Conservation (phyloP, 2,888 invertebrate genomes). For the Agriopis marginaria region DNA sequence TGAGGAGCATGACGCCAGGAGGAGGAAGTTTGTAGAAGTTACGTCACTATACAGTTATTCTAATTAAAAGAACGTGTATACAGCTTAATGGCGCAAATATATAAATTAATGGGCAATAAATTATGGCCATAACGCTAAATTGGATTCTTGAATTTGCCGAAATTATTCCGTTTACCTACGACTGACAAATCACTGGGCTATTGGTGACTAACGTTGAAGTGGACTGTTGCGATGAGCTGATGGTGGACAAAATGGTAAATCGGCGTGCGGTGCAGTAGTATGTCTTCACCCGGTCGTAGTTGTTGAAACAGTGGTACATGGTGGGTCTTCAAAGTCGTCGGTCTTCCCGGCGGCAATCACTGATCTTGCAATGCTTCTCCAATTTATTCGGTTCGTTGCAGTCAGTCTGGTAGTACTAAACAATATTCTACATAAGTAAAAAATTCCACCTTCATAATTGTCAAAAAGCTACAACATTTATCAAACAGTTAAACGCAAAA, state of each 20-base stretch:
- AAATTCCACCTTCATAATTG: too few relatives aligned
- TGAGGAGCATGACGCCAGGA: too few relatives aligned
- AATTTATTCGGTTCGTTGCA: too few relatives aligned
- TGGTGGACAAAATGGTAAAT: too few relatives aligned
- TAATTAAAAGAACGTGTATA: conserved; percentile 20
- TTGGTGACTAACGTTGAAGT: conserved; percentile 2
- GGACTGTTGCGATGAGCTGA: neutral
- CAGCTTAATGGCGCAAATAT: conserved; percentile 28
- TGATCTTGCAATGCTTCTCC: too few relatives aligned
- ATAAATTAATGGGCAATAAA: conserved; percentile 36
- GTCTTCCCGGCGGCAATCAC: too few relatives aligned
- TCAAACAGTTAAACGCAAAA: neutral
- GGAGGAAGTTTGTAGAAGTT: neutral
- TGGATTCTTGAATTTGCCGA: conserved; percentile 27
- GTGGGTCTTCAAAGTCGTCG: too few relatives aligned
- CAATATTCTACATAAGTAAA: too few relatives aligned
- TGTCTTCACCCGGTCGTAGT: too few relatives aligned
- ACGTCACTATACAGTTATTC: conserved; percentile 10
- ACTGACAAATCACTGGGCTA: conserved; percentile 8
- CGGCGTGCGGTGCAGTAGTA: too few relatives aligned
- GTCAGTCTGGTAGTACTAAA: too few relatives aligned
- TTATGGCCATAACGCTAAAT: conserved; percentile 31
- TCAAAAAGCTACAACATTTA: neutral
- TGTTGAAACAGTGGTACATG: too few relatives aligned
- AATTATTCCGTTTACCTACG: conserved; percentile 21